These are phyloP conservation scores for Salvelinus fontinalis DNA, from an alignment of 2,113 vertebrate genomes.

Conservation along the genomic window DNA sequence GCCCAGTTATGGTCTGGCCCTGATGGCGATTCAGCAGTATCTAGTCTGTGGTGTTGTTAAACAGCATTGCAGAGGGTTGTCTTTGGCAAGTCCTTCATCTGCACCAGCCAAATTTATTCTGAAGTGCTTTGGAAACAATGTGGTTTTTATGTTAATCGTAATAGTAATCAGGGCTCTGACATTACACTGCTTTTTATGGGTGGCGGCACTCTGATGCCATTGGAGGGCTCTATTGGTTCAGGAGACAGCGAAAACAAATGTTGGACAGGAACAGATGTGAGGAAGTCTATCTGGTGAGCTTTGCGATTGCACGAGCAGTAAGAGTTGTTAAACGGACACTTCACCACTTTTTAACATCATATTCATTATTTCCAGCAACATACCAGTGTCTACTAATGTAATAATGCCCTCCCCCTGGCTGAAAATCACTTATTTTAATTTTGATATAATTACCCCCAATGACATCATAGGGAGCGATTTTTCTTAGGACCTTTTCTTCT, in stretches of 20 bases:
- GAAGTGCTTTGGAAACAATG: conserved; percentile 18
- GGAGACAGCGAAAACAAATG: not conserved
- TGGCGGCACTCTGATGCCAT: not conserved
- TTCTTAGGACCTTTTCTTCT: too few species aligned
- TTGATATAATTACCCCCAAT: too few species aligned
- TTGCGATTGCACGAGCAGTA: not conserved
- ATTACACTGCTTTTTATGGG: conserved; percentile 22
- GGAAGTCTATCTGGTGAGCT: not conserved
- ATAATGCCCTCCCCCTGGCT: too few species aligned
- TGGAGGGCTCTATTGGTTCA: not conserved
- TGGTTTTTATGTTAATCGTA: conserved; percentile 44
- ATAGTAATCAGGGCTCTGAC: conserved; percentile 22
- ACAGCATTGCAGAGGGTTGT: too few species aligned
- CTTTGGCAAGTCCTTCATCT: not conserved
- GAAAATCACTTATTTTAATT: too few species aligned
- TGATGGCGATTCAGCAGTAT: too few species aligned
- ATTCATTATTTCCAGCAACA: too few species aligned
- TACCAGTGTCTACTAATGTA: too few species aligned
- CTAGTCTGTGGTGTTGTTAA: too few species aligned
- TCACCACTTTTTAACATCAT: too few species aligned
- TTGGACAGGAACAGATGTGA: not conserved
- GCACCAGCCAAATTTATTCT: conserved; percentile 1
- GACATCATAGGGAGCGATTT: too few species aligned
- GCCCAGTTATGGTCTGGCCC: too few species aligned
- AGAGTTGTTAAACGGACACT: not conserved